These are phyloP conservation scores for Drosophila barbarae DNA, from an alignment of 2,888 invertebrate species.

Conservation along the genomic window DNA sequence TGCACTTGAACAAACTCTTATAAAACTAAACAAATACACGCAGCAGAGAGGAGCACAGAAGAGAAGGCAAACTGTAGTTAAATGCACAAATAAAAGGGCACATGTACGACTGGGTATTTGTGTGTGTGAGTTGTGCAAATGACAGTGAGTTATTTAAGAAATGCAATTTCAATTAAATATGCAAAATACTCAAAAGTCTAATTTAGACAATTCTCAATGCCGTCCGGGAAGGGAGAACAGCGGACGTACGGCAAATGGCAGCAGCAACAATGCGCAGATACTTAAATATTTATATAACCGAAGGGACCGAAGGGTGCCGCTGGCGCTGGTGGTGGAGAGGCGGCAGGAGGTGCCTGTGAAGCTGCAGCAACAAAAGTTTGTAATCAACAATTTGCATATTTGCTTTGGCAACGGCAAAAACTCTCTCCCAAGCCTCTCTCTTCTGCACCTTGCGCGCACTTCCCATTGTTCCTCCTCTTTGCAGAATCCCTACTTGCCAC, in stretches of 20 bases:
- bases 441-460: constrained; percentile 60
- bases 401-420: constrained; percentile 66
- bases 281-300: constrained; percentile 70
- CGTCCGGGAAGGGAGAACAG: constrained; percentile 20
- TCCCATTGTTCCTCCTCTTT: constrained; percentile 35
- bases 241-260: constrained; percentile 13
- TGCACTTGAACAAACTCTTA: constrained; percentile 72
- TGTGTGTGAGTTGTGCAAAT: constrained; percentile 46
- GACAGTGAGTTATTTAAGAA: constrained; percentile 73
- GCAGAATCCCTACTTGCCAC: constrained; percentile 34
- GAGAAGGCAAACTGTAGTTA: constrained; percentile 45
- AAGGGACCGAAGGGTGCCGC: constrained; percentile 2
- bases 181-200: constrained; percentile 73
- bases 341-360: constrained; percentile 1
- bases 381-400: constrained; percentile 75
- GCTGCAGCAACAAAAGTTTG: constrained; percentile 62
- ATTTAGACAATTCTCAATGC: constrained; percentile 59
- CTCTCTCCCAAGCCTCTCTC: constrained; percentile 40
- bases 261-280: constrained; percentile 60
- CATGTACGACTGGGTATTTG: constrained; percentile 12
- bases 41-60: constrained; percentile 22
- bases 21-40: constrained; percentile 66
- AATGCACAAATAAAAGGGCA: constrained; percentile 61
- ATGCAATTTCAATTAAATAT: constrained; percentile 73
- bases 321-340: neutral